Base-by-base conservation (phyloP, 2,113 vertebrate species). In the Rana temporaria region DNA sequence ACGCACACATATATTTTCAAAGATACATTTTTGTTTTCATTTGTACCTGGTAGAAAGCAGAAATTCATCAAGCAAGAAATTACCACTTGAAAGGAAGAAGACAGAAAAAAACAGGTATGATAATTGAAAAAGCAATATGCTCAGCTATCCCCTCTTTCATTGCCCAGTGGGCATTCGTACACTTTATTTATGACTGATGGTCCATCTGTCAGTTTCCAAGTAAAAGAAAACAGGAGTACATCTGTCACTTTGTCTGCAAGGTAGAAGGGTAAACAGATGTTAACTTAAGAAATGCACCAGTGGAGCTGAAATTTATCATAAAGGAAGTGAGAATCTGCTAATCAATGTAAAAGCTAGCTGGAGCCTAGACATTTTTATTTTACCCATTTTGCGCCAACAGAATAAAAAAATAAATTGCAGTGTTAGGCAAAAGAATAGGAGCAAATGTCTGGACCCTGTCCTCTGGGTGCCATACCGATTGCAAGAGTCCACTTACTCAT, bases 231-330 rank as follows among this genome's bases (percentile, higher is more conserved):
- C 88, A 87, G 22, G 56, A 32, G 63, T 84, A 85, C 90, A 92
- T 93, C 94, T 95, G 94, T 90, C 91, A 92, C 68, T 83, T 69
- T 81, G 88, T 95, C 94, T 95, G 89, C 57, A 88, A 89, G 88
- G 87, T 87, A 84, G 87, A 85, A 88, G 88, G 87, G 73, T 82
- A 84, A 89, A 88, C 92, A 96, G 93, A 91, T 94, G 94, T 88
- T 88, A 82, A 30, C 26, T 30, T 30, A 30, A 89, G 87, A 90
- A 94, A 85, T 92, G 87, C 86, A 87, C 87, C 90, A 84, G 82
- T 90, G 84, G 78, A 84, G 84, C 77, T 89, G 87, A 90, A 89
- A 88, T 91, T 87, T 84, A 38, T 89, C 76, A 72, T 81, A 89
- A 78, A 90, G 81, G 77, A 86, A 62, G 52, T 73, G 79, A n/a